phyloP scores from a whole-genome alignment of 2,113 vertebrate species.

The Atractosteus spatula region DNA sequence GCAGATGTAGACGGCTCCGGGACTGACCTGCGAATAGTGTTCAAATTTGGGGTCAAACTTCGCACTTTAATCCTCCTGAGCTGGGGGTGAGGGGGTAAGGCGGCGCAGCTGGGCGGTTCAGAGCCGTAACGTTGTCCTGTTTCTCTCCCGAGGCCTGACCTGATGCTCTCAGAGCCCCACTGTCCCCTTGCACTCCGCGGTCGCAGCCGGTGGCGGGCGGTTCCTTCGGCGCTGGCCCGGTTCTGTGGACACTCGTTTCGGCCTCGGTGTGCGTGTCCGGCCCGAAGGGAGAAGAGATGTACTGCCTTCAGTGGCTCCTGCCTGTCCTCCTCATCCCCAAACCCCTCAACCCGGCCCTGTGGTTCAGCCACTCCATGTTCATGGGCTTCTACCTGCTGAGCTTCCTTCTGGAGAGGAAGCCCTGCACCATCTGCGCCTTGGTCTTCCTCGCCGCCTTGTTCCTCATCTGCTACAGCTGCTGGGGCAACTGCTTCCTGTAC shows the following conservation, averaged over 20 bases:
- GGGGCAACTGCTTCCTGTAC: conserved; percentile 98
- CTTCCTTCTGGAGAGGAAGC: conserved; percentile 97
- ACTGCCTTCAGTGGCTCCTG: conserved; percentile 98
- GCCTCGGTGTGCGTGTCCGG: conserved; percentile 9
- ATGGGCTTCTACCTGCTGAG: conserved; percentile 99
- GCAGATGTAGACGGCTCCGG: too few species aligned
- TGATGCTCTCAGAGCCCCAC: conserved; percentile 17
- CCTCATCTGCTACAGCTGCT: conserved; percentile 98
- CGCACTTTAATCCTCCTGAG: too few species aligned
- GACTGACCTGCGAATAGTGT: too few species aligned
- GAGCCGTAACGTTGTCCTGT: too few species aligned
- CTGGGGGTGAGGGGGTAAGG: too few species aligned
- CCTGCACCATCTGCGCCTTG: conserved; percentile 98
- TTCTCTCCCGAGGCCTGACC: conserved; percentile 29
- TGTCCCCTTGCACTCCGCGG: conserved; percentile 16
- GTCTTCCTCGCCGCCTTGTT: conserved; percentile 95
- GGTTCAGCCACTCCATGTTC: conserved; percentile 99
- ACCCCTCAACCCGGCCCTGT: conserved; percentile 94
- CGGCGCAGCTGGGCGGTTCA: too few species aligned
- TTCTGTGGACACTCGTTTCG: conserved; percentile 23
- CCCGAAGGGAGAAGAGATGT: conserved; percentile 66
- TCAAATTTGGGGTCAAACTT: too few species aligned
- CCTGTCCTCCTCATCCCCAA: conserved; percentile 98
- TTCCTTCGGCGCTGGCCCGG: conserved; percentile 9
- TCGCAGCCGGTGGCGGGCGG: conserved; percentile 21